Evolutionary conservation across 2,888 invertebrate genomes (phyloP).

Genomic region (Schizaphis graminum): DNA sequence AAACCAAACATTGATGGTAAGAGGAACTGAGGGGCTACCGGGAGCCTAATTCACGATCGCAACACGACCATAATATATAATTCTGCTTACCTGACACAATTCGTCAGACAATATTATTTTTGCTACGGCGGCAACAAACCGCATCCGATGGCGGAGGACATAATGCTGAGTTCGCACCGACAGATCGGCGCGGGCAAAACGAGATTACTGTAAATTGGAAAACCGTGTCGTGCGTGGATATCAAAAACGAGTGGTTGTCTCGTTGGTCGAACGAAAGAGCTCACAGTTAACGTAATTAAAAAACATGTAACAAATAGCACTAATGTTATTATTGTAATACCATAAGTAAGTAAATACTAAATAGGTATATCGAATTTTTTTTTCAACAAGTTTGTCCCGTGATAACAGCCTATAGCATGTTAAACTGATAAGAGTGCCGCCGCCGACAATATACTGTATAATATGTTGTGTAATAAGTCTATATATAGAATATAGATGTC

Average conservation of each 20-base stretch:
- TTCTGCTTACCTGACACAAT: background rate
- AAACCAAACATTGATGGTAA: background rate
- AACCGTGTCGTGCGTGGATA: background rate
- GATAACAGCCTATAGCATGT: background rate
- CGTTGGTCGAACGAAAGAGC: background rate
- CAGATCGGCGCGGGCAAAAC: background rate
- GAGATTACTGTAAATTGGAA: background rate
- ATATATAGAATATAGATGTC: too few species aligned
- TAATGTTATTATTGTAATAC: background rate
- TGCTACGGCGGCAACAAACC: background rate
- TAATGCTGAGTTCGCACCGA: background rate
- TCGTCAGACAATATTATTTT: background rate
- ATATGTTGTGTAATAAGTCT: too few species aligned
- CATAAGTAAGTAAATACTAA: background rate
- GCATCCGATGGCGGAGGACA: background rate
- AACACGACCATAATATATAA: background rate
- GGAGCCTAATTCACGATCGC: background rate
- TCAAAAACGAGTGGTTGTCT: background rate
- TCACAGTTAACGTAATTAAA: background rate
- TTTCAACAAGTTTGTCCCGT: slow-evolving; percentile 37
- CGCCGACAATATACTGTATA: too few species aligned
- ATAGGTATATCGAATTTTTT: background rate
- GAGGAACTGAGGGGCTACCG: background rate
- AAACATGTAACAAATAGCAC: background rate
- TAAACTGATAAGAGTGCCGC: background rate